These are phyloP conservation scores for Varecia variegata DNA, from an alignment of 2,797 vertebrate species.

Conservation along the genomic window DNA sequence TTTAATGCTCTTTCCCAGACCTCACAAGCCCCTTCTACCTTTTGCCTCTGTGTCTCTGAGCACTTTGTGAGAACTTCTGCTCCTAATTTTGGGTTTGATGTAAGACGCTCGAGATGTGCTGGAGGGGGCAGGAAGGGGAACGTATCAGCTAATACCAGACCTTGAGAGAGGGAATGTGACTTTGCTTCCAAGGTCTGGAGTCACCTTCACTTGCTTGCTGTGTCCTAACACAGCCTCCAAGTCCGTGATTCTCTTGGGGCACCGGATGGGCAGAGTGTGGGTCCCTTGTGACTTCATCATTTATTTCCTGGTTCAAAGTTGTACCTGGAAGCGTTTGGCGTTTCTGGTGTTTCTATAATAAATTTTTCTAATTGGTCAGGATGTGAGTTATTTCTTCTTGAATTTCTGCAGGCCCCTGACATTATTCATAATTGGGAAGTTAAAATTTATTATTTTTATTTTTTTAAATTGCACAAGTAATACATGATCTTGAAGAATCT, in stretches of 20 bases:
- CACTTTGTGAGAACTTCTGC: not conserved
- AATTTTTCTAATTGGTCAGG: slow-evolving; percentile 50
- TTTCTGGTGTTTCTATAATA: slow-evolving; percentile 68
- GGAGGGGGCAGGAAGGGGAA: not conserved
- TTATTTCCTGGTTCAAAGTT: slow-evolving; percentile 28
- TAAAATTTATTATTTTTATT: not conserved
- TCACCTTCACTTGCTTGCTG: not conserved
- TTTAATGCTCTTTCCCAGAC: not conserved
- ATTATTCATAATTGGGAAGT: not conserved
- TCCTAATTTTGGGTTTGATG: not conserved
- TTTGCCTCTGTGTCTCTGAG: not conserved
- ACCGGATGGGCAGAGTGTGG: not conserved
- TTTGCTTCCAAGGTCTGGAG: not conserved
- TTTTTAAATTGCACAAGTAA: not conserved
- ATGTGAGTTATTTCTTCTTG: slow-evolving; percentile 36
- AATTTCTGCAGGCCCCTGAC: not conserved
- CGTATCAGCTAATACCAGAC: not conserved
- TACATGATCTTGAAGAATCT: not conserved
- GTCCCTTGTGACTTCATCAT: not conserved
- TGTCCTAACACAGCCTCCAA: not conserved
- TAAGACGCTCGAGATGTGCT: not conserved
- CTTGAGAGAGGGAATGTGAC: not conserved
- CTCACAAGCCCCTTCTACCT: not conserved
- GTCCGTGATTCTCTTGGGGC: not conserved
- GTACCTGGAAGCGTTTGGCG: not conserved